Conservation (phyloP, 2,888 invertebrate genomes). For the Drosophila sordidapex region DNA sequence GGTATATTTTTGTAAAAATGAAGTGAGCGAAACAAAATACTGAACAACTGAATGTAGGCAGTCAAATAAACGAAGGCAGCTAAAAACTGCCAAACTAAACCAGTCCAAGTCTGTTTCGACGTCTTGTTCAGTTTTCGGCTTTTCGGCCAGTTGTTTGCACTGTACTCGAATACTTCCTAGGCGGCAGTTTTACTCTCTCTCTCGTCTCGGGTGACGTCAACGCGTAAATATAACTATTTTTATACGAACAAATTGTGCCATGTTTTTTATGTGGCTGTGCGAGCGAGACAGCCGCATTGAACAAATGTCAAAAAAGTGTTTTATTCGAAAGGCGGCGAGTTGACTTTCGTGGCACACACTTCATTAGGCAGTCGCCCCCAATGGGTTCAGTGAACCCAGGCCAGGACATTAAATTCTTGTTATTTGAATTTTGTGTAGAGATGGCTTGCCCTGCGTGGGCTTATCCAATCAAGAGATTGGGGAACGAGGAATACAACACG, state of each 20-base stretch:
- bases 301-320: slow-evolving; percentile 27
- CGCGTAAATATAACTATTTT: slow-evolving; percentile 72
- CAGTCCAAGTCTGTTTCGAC: slow-evolving; percentile 58
- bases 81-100: slow-evolving; percentile 47
- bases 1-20: background rate
- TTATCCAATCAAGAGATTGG: slow-evolving; percentile 24
- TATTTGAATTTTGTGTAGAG: background rate
- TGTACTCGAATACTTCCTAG: slow-evolving; percentile 50
- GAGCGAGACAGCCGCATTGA: slow-evolving; percentile 15
- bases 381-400: slow-evolving; percentile 26
- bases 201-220: slow-evolving; percentile 62
- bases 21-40: background rate
- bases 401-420: slow-evolving; percentile 34
- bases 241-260: slow-evolving; percentile 54
- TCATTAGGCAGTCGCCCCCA: slow-evolving; percentile 18
- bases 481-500: slow-evolving; percentile 17
- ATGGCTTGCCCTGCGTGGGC: background rate
- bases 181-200: background rate
- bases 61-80: slow-evolving; percentile 11
- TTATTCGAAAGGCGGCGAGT: slow-evolving; percentile 20
- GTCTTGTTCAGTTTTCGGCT: slow-evolving; percentile 29
- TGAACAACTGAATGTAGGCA: slow-evolving; percentile 27
- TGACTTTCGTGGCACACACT: slow-evolving; percentile 32
- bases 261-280: slow-evolving; percentile 35
- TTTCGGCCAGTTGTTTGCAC: slow-evolving; percentile 32